Conservation (phyloP, 1,140 invertebrate genomes). For the Orius insidiosus region DNA sequence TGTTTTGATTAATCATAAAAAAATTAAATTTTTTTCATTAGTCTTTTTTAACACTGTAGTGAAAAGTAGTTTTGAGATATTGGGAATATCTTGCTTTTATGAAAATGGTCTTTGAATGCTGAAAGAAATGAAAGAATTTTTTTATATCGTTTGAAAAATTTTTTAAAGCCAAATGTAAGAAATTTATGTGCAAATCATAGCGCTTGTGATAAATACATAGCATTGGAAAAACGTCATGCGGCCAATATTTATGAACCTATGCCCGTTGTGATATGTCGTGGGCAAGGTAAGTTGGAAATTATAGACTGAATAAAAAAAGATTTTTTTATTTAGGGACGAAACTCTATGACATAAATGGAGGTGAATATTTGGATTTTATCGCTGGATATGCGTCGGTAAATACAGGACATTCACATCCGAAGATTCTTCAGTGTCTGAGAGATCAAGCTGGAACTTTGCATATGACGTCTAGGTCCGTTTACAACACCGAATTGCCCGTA, state of each 20-base stretch:
- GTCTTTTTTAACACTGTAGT: too few species aligned
- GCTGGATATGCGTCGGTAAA: conserved; percentile 96
- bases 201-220: background rate
- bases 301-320: too few species aligned
- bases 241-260: conserved; percentile 95
- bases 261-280: conserved; percentile 71
- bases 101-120: too few species aligned
- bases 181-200: too few species aligned
- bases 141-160: too few species aligned
- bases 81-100: too few species aligned
- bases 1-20: too few species aligned
- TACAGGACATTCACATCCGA: conserved; percentile 96
- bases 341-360: conserved; percentile 75
- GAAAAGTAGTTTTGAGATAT: too few species aligned
- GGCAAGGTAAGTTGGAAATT: conserved; percentile 44
- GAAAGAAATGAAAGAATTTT: too few species aligned
- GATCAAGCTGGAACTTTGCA: conserved; percentile 43
- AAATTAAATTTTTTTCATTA: too few species aligned
- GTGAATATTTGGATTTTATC: conserved; percentile 86
- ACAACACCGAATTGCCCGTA: conserved; percentile 77
- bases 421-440: conserved; percentile 65
- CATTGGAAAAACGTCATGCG: conserved; percentile 4
- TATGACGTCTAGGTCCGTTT: conserved; percentile 76
- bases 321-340: too few species aligned
- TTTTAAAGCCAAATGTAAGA: too few species aligned